These are phyloP conservation scores for Linyphia triangularis DNA, from an alignment of 2,888 invertebrate species.

Conservation along the genomic window DNA sequence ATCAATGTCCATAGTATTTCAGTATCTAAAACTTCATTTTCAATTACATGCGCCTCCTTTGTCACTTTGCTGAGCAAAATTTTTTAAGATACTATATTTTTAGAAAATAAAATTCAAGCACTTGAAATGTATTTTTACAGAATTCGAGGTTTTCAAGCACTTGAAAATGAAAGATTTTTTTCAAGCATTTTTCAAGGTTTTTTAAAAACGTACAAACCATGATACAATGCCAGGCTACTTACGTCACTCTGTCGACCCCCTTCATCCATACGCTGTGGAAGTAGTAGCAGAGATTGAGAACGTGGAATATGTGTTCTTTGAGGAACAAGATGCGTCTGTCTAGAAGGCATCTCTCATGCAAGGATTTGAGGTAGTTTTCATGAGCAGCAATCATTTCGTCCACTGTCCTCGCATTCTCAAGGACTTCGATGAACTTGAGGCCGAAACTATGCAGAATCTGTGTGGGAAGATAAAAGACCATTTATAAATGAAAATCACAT, in stretches of 20 bases:
- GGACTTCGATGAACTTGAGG: constrained; percentile 18
- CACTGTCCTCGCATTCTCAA: constrained; percentile 35
- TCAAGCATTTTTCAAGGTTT: no score
- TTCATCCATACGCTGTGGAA: constrained; percentile 60
- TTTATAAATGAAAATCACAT: neutral
- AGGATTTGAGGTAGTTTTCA: constrained; percentile 30
- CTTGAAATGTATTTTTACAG: no score
- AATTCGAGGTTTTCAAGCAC: no score
- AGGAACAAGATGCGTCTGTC: constrained; percentile 34
- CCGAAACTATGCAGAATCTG: constrained; percentile 67
- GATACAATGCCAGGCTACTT: neutral
- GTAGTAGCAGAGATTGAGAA: constrained; percentile 47
- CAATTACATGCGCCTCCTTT: no score
- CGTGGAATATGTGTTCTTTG: constrained; percentile 55
- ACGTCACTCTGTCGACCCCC: constrained; percentile 53
- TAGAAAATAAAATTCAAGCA: no score
- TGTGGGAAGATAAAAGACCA: neutral
- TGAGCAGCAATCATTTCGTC: constrained; percentile 61
- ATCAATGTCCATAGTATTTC: no score
- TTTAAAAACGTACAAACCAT: neutral
- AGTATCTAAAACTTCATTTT: no score
- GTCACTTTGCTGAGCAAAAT: no score
- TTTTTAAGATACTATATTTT: no score
- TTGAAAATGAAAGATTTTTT: no score
- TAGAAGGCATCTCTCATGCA: constrained; percentile 56